Percentiles rank a stretch among this genome's conserved stretches.
Evolutionary conservation across 2,888 invertebrate species (phyloP).

Genomic region (Aphidius colemani): DNA sequence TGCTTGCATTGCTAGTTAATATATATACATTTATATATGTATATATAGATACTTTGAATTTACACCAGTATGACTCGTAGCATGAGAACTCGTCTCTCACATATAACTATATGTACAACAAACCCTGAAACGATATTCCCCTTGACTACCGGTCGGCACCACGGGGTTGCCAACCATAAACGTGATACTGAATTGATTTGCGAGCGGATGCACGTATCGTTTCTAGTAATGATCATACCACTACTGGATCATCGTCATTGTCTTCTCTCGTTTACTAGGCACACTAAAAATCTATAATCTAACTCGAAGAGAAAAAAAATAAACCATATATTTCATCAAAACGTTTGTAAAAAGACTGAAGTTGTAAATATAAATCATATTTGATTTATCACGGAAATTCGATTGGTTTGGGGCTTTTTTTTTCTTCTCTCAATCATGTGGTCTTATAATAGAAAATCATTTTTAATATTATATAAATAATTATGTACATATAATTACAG

Average conservation of each 20-base stretch:
- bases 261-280: constrained; percentile 36
- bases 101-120: constrained; percentile 10
- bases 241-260: constrained; percentile 47
- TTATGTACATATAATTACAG: no score
- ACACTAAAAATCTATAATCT: constrained; percentile 22
- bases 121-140: constrained; percentile 35
- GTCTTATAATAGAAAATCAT: no score
- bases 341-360: constrained; percentile 1
- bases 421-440: neutral
- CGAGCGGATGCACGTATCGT: constrained; percentile 57
- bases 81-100: constrained; percentile 27
- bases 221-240: constrained; percentile 54
- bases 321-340: neutral
- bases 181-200: constrained; percentile 57
- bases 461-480: no score
- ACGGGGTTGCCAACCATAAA: constrained; percentile 55
- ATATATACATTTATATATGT: constrained; percentile 21
- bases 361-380: constrained; percentile 29
- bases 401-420: neutral
- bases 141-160: constrained; percentile 47
- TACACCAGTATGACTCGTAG: constrained; percentile 19
- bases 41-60: constrained; percentile 18
- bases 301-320: constrained; percentile 25
- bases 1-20: constrained; percentile 33
- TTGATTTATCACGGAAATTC: constrained; percentile 22